Conservation (phyloP, 2,888 invertebrate genomes). For the Tinea semifulvella region DNA sequence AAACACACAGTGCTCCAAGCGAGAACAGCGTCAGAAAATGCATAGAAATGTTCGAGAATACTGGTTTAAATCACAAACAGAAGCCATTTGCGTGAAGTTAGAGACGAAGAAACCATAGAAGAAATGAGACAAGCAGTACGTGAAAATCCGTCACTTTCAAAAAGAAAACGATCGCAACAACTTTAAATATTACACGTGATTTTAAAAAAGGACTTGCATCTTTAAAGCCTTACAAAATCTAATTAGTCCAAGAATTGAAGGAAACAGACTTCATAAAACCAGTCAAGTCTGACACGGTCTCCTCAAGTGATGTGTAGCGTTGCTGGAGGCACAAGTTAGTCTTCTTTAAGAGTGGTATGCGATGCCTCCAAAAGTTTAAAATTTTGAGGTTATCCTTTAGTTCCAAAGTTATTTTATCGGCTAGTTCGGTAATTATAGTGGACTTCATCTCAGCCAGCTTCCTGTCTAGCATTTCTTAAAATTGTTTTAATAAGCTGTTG, state of each 20-base stretch:
- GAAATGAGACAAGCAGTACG: slow-evolving; percentile 18
- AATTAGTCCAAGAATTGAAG: slow-evolving; percentile 13
- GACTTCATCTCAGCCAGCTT: too few relatives aligned
- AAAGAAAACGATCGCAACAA: slow-evolving; percentile 21
- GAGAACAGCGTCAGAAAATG: slow-evolving; percentile 20
- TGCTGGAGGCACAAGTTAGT: too few relatives aligned
- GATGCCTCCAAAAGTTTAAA: too few relatives aligned
- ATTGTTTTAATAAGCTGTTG: too few relatives aligned
- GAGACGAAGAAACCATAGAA: slow-evolving; percentile 17
- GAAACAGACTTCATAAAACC: slow-evolving; percentile 3
- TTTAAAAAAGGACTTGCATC: slow-evolving; percentile 17
- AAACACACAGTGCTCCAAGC: slow-evolving; percentile 19
- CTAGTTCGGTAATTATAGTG: too few relatives aligned
- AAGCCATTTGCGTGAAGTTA: slow-evolving; percentile 16
- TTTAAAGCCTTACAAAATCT: slow-evolving; percentile 13
- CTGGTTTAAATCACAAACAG: slow-evolving; percentile 20
- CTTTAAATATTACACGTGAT: slow-evolving; percentile 19
- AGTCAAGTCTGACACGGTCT: too few relatives aligned
- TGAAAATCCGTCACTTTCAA: slow-evolving; percentile 22
- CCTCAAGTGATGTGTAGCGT: too few relatives aligned
- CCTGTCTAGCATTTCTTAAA: too few relatives aligned
- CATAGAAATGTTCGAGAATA: slow-evolving; percentile 18
- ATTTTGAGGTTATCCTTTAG: too few relatives aligned
- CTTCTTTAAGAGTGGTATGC: too few relatives aligned
- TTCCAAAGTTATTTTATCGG: too few relatives aligned